These are phyloP conservation scores for Aphelenchoides besseyi DNA, from an alignment of 1,140 invertebrate species.

Conservation along the genomic window DNA sequence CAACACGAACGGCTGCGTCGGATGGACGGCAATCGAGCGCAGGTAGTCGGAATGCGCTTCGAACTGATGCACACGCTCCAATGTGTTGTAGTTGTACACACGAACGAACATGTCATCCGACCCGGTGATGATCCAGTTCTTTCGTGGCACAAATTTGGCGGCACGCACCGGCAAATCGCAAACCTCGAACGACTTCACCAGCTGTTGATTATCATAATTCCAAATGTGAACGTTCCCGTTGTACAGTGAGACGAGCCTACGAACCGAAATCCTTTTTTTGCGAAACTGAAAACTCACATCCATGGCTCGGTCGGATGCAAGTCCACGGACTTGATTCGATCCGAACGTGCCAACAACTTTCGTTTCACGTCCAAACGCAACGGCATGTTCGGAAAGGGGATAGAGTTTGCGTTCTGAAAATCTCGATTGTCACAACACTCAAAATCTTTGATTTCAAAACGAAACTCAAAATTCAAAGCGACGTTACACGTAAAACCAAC, in stretches of 20 bases:
- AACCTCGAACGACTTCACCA: slow-evolving; percentile 87
- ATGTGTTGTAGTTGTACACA: slow-evolving; percentile 97
- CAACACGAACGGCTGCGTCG: slow-evolving; percentile 90
- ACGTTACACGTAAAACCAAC: too few relatives aligned
- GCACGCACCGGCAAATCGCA: slow-evolving; percentile 92
- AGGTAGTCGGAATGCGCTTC: slow-evolving; percentile 99
- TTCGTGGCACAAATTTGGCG: slow-evolving; percentile 89
- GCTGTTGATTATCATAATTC: slow-evolving; percentile 78
- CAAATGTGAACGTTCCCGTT: slow-evolving; percentile 98
- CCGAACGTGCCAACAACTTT: slow-evolving; percentile 89
- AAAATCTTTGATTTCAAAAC: too few relatives aligned
- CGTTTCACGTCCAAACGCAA: slow-evolving; percentile 94
- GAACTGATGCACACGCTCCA: slow-evolving; percentile 89
- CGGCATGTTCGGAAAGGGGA: slow-evolving; percentile 65
- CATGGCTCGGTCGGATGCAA: slow-evolving; percentile 94
- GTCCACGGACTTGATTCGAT: slow-evolving; percentile 95
- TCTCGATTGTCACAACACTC: too few relatives aligned
- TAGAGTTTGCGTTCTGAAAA: too few relatives aligned
- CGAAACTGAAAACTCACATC: too few relatives aligned
- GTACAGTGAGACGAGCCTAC: slow-evolving; percentile 91
- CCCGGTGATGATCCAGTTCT: slow-evolving; percentile 97
- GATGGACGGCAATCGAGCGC: slow-evolving; percentile 90
- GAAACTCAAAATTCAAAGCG: too few relatives aligned
- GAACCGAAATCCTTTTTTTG: too few relatives aligned
- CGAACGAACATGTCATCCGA: slow-evolving; percentile 77